A percentile compares a stretch with the other conserved stretches of the same genome.
phyloP scores from a whole-genome alignment of 1,140 invertebrate species.

The Nephotettix cincticeps region DNA sequence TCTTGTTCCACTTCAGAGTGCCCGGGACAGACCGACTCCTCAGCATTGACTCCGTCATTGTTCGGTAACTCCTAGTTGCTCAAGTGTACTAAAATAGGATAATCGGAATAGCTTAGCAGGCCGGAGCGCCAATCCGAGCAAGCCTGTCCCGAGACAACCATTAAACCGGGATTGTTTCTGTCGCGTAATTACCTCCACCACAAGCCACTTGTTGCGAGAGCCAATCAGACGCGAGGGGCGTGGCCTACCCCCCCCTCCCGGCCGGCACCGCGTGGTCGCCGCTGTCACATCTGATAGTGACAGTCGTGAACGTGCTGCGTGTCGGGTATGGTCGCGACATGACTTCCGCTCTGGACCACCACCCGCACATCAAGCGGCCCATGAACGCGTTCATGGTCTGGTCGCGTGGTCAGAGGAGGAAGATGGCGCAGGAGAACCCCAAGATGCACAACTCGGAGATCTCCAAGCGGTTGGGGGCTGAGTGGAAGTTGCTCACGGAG shows the following conservation, averaged over 20 bases:
- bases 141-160: too few species aligned
- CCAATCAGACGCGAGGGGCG: not conserved
- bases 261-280: not conserved
- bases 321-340: slow-evolving; percentile 37
- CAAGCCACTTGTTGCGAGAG: not conserved
- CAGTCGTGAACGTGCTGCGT: slow-evolving; percentile 22
- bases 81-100: too few species aligned
- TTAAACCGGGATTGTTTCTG: slow-evolving; percentile 3
- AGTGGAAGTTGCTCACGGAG: slow-evolving; percentile 88
- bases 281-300: too few species aligned
- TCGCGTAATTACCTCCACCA: not conserved
- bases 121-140: too few species aligned
- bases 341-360: slow-evolving; percentile 28
- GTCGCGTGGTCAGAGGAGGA: slow-evolving; percentile 83
- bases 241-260: not conserved
- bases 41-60: too few species aligned
- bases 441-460: slow-evolving; percentile 99
- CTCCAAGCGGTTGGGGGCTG: slow-evolving; percentile 84
- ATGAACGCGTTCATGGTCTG: slow-evolving; percentile 96
- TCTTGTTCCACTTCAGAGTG: too few species aligned
- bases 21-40: too few species aligned
- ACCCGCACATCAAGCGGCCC: slow-evolving; percentile 83
- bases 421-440: slow-evolving; percentile 98
- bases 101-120: too few species aligned
- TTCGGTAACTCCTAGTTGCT: too few species aligned